These are phyloP conservation scores for Sycophila sp. DNA, from an alignment of 1,140 invertebrate genomes.

Conservation along the genomic window DNA sequence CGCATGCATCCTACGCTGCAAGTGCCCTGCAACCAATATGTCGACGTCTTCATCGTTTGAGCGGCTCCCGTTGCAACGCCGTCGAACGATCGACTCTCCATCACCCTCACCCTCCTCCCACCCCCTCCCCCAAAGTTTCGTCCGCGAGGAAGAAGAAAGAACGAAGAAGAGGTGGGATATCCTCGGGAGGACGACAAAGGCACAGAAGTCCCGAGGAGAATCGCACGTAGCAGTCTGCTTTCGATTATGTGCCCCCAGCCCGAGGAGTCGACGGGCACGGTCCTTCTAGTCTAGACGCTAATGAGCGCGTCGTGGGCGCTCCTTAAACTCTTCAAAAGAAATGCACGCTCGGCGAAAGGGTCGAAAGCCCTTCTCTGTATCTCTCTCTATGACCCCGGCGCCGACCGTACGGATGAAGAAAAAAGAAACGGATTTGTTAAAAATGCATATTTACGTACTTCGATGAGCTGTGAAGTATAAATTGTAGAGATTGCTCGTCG, in stretches of 20 bases:
- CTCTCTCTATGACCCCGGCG: no score
- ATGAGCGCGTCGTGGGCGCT: constrained; percentile 41
- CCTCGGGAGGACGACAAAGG: neutral
- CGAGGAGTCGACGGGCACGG: constrained; percentile 33
- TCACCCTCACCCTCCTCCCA: constrained; percentile 2
- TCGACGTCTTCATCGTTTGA: constrained; percentile 67
- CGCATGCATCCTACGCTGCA: constrained; percentile 69
- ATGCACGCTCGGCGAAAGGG: no score
- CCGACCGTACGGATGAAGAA: no score
- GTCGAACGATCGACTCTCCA: constrained; percentile 15
- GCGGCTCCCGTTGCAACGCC: neutral
- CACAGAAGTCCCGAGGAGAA: neutral
- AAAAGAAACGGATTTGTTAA: no score
- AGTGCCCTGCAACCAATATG: constrained; percentile 69
- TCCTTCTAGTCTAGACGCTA: constrained; percentile 60
- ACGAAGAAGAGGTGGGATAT: no score
- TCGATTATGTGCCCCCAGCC: constrained; percentile 8
- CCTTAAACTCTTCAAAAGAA: no score
- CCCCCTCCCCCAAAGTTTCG: no score
- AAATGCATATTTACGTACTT: no score
- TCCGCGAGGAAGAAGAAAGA: no score
- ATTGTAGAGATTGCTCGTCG: no score
- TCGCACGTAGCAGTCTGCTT: constrained; percentile 12
- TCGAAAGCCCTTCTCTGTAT: no score
- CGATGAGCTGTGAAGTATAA: no score